Conservation (phyloP, 2,113 vertebrate species). For the Acrocephalus kingi region DNA sequence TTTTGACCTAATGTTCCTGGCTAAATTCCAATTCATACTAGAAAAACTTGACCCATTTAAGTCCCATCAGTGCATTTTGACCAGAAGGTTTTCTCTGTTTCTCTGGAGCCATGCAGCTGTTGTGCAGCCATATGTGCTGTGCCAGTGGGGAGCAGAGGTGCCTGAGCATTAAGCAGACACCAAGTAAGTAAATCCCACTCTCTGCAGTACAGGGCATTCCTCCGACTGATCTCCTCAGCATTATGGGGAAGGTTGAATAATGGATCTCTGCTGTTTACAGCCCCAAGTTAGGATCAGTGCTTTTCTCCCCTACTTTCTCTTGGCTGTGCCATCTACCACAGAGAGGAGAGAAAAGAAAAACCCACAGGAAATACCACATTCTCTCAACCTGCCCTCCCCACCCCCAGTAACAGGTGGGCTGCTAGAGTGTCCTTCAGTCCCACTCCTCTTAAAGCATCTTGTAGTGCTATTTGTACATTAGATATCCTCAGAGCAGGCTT, state of each 20-base stretch:
- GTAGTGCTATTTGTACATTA: not conserved
- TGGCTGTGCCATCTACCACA: not conserved
- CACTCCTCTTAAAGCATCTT: not conserved
- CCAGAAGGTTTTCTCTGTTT: not conserved
- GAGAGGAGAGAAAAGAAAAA: not conserved
- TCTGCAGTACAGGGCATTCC: not conserved
- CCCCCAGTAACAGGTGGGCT: not conserved
- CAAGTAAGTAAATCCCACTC: not conserved
- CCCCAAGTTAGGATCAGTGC: not conserved
- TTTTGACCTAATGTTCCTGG: not conserved
- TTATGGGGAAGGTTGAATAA: not conserved
- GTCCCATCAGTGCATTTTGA: not conserved
- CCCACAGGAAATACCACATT: not conserved
- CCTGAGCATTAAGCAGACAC: not conserved
- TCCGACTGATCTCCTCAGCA: not conserved
- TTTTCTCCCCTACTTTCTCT: not conserved
- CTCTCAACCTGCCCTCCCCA: not conserved
- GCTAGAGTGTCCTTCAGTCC: not conserved
- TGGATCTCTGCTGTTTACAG: not conserved
- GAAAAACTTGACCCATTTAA: not conserved
- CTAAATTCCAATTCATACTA: not conserved
- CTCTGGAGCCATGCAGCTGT: not conserved
- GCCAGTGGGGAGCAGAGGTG: not conserved
- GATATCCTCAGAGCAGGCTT: not conserved
- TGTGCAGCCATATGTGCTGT: not conserved